phyloP scores from a whole-genome alignment of 2,888 invertebrate genomes.

The Apomyelois bistriatella region DNA sequence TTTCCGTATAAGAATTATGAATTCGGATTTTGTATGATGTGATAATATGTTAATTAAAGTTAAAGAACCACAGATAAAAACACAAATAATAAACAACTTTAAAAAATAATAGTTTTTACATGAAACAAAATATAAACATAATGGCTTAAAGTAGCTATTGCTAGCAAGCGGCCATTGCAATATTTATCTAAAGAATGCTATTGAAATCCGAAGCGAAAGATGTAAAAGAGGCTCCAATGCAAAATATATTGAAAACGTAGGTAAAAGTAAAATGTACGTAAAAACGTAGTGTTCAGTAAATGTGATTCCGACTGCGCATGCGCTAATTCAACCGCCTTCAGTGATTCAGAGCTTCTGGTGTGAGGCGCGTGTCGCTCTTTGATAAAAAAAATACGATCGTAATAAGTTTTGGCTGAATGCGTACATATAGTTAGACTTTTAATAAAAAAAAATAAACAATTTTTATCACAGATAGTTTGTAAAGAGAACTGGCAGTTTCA shows the following conservation, averaged over 20 bases:
- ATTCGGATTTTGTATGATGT: too few species aligned
- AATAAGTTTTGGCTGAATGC: constrained; percentile 6
- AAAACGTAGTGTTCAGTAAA: neutral
- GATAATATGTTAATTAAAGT: too few species aligned
- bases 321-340: constrained; percentile 2
- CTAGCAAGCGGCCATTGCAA: neutral
- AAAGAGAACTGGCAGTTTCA: neutral
- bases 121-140: too few species aligned
- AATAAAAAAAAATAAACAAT: neutral
- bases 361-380: constrained; percentile 5
- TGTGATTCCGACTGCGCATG: constrained; percentile 7
- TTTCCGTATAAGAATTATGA: too few species aligned
- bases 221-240: neutral
- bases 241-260: neutral
- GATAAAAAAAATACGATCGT: neutral
- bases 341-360: constrained; percentile 2
- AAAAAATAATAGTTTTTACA: too few species aligned
- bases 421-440: neutral
- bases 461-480: neutral
- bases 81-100: too few species aligned
- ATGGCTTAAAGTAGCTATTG: too few species aligned
- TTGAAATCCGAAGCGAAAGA: neutral
- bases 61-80: too few species aligned
- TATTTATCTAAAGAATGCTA: neutral
- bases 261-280: neutral